Evolutionary conservation across 53 echinoderm and acorn worm species (phyloP), one percentile per base, ranked within the genome.

Genomic region (Glandiceps talaboti): DNA sequence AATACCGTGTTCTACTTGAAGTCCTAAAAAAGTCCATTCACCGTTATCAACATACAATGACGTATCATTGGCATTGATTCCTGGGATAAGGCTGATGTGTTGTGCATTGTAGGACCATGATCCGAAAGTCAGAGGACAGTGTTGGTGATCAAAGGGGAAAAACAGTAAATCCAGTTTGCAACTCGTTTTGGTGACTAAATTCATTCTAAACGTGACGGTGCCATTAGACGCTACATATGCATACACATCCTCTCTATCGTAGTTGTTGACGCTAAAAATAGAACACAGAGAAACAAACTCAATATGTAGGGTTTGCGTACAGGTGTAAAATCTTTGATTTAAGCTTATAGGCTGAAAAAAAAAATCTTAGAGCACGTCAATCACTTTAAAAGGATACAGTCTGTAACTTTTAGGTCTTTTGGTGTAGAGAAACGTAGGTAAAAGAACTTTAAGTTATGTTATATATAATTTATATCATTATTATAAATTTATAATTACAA

Each of bases 11-110:
- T 85, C 72, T 14, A 92, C 83, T 6, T 75, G 77, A 80, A 88
- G 79, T 32, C 80, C 77, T 30, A 85, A 72, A 33, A 92, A 83
- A 29, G 87, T 90, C 92, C 92, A 92, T 64, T 92, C 92, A 0
- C 92, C 92, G 79, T 92, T 92, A 14, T 82, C 78, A 30, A 84
- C 33, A 79, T 92, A 92, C 30, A 82, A 89, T 29, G 76, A 77
- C 33, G 83, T 79, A 79, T 92, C 92, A 1, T 84, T 84, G 29
- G 81, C 28, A 1, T 73, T 33, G 14, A 77, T 75, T 29, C 32
- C 33, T 14, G 82, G 28, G 1, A 73, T 25, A 28, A 92, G 82
- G 79, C 89, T 74, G 30, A 92, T 45, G 20, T 45, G 64, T 45
- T 45, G 6, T 12, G 20, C 20, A 45, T 45, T 45, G 20, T 45